Base-by-base conservation (phyloP, 2,113 vertebrate species). In the Gymnocephalus cernua region DNA sequence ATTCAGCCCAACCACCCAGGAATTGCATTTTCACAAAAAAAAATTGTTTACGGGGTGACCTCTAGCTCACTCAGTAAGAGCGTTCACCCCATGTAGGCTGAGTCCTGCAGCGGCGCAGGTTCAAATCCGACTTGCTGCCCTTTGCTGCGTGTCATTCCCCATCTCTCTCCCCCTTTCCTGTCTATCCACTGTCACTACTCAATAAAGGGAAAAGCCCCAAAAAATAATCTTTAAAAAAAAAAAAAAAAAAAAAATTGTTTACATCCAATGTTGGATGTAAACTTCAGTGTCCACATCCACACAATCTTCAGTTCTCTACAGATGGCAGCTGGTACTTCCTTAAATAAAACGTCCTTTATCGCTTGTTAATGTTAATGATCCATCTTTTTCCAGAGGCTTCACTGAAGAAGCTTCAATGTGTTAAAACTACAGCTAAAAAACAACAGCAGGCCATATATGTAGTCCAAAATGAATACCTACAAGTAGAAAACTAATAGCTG, bases 341-440 rank as follows among this genome's bases (percentile, higher is more conserved):
- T 8, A 38, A 63, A 58, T 64, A 29, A 44, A 58, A 71, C 35
- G n/a, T 68, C 73, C 14, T 50, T n/a, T 41, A 69, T 75, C 54
- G 64, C 68, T 80, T 67, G 44, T 77, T 21, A 23, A 68, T 56
- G 62, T 64, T 51, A n/a, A 44, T 47, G 21, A 74, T 79, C 65
- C 75, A 82, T 65, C 69, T 82, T 74, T 63, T 25, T 79, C 64
- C 66, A 48, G 47, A 74, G 2, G 54, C n/a, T 65, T 70, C 41
- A 62, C 21, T 32, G 18, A 48, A 38, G 48, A 88, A 74, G 11
- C 51, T 51, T 78, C 13, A 77, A 6, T 7, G 18, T 51, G 25
- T 62, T 27, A 59, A 29, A 75, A 78, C 18, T 61, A 56, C 54
- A 50, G 62, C 44, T 69, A 58, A 59, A 74, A 62, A 73, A 83